Base-by-base conservation (phyloP, 2,888 invertebrate genomes). In the Chrysolina americana region DNA sequence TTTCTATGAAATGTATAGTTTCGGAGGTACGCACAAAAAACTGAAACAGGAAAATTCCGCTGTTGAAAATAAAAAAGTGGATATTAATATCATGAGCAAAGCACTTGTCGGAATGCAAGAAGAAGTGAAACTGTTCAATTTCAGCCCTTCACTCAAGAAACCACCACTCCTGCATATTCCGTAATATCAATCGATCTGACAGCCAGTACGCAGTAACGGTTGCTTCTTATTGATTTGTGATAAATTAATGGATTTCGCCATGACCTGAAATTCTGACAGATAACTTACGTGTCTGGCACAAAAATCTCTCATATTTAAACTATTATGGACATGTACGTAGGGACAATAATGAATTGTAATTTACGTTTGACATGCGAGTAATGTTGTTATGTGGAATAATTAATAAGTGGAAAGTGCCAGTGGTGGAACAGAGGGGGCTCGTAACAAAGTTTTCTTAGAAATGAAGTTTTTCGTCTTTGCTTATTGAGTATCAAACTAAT, bases 191-290 rank as follows among this genome's bases (percentile, higher is more conserved):
- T 68, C 53, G 41, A 68, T 68, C 36, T n/a, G 41, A 53, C 19
- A 68, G 53, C 21, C 17, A 68, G 53, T 68, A 68, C 68, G 68
- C 53, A 53, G 68, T 50, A 19, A 68, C 56, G 44, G 68, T 68
- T 53, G 28, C 59, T 36, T 36, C 68, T 68, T 53, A 68, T 68
- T 53, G 68, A 68, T 68, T 41, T 53, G 53, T 53, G 13, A 53
- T 53, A 41, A 66, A 75, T 75, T 75, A 71, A 71, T 75, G 71
- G 44, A 19, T 48, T 21, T 68, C 56, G 50, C 75, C 75, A 75
- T 75, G 75, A 75, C 75, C 75, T 50, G 47, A 62, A 70, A 69
- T 69, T 59, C 63, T 64, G 66, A 70, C 47, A 71, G 36, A 65
- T 56, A 59, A 62, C 59, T 59, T 65, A 74, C 71, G 64, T 66